Evolutionary conservation across 2,888 invertebrate species (phyloP).

Genomic region (Drosophila neotestacea): DNA sequence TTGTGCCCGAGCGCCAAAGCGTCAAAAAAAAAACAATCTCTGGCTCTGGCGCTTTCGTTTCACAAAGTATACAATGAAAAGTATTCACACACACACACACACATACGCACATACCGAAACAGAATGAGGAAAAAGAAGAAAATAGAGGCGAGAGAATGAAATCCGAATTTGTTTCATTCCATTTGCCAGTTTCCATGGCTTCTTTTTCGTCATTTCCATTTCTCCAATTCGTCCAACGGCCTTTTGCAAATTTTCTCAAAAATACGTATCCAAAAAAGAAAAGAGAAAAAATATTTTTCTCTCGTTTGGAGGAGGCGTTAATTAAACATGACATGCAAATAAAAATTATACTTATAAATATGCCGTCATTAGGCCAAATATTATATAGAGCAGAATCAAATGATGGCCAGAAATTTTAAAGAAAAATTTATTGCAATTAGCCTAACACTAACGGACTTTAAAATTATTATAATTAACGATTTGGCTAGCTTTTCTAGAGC

Average conservation of each 20-base stretch:
- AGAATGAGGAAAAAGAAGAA: constrained; percentile 34
- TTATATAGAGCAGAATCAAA: constrained; percentile 23
- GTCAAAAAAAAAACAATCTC: constrained; percentile 32
- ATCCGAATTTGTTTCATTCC: constrained; percentile 76
- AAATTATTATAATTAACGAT: neutral
- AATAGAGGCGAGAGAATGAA: constrained; percentile 49
- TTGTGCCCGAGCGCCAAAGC: constrained; percentile 62
- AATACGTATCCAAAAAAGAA: neutral
- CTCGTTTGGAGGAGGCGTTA: constrained; percentile 62
- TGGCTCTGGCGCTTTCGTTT: constrained; percentile 63
- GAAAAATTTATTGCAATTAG: constrained; percentile 20
- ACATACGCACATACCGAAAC: constrained; percentile 5
- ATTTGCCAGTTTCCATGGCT: constrained; percentile 72
- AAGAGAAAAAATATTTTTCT: constrained; percentile 19
- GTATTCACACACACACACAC: constrained; percentile 8
- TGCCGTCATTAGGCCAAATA: constrained; percentile 50
- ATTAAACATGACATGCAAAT: constrained; percentile 80
- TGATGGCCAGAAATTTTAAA: constrained; percentile 18
- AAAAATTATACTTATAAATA: constrained; percentile 69
- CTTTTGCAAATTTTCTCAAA: constrained; percentile 49
- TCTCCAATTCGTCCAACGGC: constrained; percentile 50
- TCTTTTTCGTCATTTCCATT: constrained; percentile 49
- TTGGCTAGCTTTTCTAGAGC: neutral
- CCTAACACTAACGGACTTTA: neutral
- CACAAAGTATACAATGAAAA: constrained; percentile 73